A percentile compares a stretch with the other conserved stretches of the same genome.
phyloP scores from a whole-genome alignment of 2,797 vertebrate genomes.

The Euthynnus affinis region DNA sequence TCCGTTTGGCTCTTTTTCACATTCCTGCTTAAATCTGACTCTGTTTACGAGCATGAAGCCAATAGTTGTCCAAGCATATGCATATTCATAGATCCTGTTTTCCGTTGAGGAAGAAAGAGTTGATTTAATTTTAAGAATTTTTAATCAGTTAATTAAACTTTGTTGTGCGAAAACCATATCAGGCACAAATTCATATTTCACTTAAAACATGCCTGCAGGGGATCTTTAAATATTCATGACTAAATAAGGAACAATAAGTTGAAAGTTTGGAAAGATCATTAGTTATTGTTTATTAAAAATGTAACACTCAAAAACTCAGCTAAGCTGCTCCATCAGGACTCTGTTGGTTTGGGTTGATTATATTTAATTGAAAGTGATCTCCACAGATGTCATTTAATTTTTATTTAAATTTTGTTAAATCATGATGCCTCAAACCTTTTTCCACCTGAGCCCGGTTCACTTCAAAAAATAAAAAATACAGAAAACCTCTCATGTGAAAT shows the following conservation, averaged over 20 bases:
- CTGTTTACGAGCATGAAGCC: neutral
- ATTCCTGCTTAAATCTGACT: neutral
- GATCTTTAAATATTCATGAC: neutral
- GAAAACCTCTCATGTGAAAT: too few species aligned
- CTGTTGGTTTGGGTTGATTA: neutral
- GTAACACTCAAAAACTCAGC: neutral
- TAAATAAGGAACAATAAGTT: neutral
- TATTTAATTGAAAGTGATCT: neutral
- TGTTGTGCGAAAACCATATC: too few species aligned
- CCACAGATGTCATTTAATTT: neutral
- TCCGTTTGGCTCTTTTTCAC: neutral
- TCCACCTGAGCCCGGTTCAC: too few species aligned
- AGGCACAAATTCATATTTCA: too few species aligned
- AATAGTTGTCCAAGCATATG: neutral
- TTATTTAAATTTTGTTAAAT: neutral
- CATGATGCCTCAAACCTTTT: too few species aligned
- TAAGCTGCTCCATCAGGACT: neutral
- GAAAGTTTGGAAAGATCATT: neutral
- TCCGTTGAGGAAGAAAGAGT: neutral
- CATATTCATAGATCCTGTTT: neutral
- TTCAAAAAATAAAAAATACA: too few species aligned
- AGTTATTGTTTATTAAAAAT: conserved; percentile 6
- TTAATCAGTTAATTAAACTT: too few species aligned
- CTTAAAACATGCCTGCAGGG: neutral
- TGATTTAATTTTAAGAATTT: neutral